Percentiles rank a stretch among this genome's conserved stretches.
phyloP scores from a whole-genome alignment of 1,140 invertebrate genomes.

The Aphelenchoides fujianensis region DNA sequence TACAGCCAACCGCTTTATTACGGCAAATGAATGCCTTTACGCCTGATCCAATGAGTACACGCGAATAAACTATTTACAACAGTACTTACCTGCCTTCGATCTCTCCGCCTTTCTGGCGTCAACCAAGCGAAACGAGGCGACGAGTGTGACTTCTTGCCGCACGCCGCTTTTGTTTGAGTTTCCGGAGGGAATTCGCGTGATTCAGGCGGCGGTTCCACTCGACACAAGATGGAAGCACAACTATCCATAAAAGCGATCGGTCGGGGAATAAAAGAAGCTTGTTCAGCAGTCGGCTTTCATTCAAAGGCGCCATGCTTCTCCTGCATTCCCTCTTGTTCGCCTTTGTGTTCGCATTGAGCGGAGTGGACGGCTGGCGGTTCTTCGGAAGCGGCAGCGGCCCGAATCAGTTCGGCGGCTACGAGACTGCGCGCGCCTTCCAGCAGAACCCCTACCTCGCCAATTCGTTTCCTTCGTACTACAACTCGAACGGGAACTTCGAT shows the following conservation, averaged over 20 bases:
- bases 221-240: too few relatives aligned
- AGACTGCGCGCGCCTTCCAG: background rate
- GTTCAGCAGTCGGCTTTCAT: background rate
- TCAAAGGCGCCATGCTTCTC: background rate
- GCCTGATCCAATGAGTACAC: background rate
- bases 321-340: background rate
- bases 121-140: background rate
- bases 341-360: background rate
- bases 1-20: background rate
- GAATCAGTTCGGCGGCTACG: background rate
- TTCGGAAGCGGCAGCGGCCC: background rate
- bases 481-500: background rate
- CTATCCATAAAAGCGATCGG: too few relatives aligned
- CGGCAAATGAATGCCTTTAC: background rate
- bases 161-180: background rate
- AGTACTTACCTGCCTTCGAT: background rate
- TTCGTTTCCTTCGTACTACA: background rate
- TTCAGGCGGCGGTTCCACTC: too few relatives aligned
- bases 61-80: too few relatives aligned
- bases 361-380: background rate
- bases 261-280: too few relatives aligned
- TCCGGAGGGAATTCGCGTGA: background rate
- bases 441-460: slow-evolving; percentile 1
- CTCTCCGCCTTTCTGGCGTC: background rate
- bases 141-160: background rate